Base-by-base conservation (phyloP, 2,797 vertebrate genomes). In the Phylloscopus collybita region DNA sequence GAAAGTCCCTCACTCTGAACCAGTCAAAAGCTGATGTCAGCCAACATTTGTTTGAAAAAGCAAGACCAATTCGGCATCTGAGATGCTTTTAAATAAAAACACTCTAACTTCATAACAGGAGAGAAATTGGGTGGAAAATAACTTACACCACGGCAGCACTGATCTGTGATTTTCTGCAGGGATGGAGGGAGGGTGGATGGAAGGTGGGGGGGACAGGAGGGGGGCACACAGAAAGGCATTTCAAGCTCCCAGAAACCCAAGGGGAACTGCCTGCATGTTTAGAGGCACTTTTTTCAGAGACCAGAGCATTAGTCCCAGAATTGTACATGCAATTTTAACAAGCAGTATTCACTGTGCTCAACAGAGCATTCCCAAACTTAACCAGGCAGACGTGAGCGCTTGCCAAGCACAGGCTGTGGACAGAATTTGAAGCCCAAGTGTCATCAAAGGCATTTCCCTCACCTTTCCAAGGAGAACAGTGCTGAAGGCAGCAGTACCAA, bases 321-420 rank as follows among this genome's bases (percentile, higher is more conserved):
- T 11, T 16, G 15, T 18, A 74, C 47, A 5, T 11, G 42, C 30
- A 7, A n/a, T 78, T 86, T 67, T 42, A 87, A 86, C 67, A 38
- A 84, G 78, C 54, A 30, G 76, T 7, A 88, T 86, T 94, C 83
- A 54, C 49, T 40, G 60, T 86, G 92, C 14, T 91, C 91, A 89
- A 50, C 1, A 60, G 69, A 91, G 85, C 42, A 2, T 86, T 80
- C 42, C 87, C 75, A 64, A 60, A 82, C 49, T 34, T 72, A 25
- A 51, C 49, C n/a, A 60, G 71, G 71, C 79, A 82, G 69, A 79
- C 32, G 21, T 2, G 1, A 32, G 22, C 0, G 0, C 61, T 67
- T 38, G 34, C 61, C 86, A 73, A 86, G 53, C 53, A 44, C 56
- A 56, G 59, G 42, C 80, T 60, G 64, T 0, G 45, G 53, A 9